Conservation (phyloP, 1,140 invertebrate species). For the Drosophila equinoxialis region DNA sequence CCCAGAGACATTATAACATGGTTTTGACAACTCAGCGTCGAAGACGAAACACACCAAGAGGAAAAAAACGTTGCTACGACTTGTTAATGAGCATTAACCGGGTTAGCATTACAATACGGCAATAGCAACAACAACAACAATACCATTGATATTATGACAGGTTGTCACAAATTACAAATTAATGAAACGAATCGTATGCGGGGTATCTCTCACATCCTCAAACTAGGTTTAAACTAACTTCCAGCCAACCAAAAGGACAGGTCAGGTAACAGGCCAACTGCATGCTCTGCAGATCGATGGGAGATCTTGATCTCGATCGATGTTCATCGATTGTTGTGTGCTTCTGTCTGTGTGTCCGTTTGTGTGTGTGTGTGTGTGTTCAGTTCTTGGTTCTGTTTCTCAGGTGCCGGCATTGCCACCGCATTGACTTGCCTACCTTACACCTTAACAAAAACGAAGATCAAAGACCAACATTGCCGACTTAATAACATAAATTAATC, state of each 20-base stretch:
- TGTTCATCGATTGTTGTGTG: neutral
- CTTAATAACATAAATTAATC: conserved; percentile 83
- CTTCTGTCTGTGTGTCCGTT: neutral
- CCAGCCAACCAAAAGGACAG: neutral
- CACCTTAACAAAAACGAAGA: conserved; percentile 72
- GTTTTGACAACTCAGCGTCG: conserved; percentile 68
- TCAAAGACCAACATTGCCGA: conserved; percentile 73
- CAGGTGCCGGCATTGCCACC: conserved; percentile 75
- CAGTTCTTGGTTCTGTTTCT: conserved; percentile 26
- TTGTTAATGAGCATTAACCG: conserved; percentile 64
- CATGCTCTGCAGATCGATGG: neutral
- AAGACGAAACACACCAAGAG: conserved; percentile 19
- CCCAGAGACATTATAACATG: conserved; percentile 69
- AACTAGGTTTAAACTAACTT: neutral
- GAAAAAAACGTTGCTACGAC: conserved; percentile 27
- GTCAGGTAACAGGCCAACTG: neutral
- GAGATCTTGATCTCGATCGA: neutral
- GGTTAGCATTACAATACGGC: conserved; percentile 43
- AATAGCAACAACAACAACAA: conserved; percentile 16
- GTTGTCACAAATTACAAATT: conserved; percentile 82
- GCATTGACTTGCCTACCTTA: conserved; percentile 81
- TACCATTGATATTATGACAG: conserved; percentile 75
- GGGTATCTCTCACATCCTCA: neutral
- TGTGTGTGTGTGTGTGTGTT: conserved; percentile 11
- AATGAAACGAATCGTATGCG: conserved; percentile 61